phyloP scores from a whole-genome alignment of 2,797 vertebrate genomes.

The Natrix natrix region DNA sequence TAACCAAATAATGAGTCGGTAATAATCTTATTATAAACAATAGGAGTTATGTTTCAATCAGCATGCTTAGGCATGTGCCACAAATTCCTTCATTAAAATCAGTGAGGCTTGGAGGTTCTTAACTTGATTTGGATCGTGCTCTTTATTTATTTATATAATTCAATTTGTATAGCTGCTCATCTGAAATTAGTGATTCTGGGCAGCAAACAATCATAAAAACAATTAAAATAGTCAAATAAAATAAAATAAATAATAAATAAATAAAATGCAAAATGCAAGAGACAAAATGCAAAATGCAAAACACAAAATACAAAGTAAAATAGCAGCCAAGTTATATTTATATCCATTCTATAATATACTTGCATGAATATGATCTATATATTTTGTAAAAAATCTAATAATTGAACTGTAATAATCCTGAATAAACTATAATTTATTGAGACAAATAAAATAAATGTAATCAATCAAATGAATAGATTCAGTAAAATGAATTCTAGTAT shows the following conservation, averaged over 20 bases:
- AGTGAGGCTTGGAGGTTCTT: neutral
- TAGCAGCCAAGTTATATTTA: neutral
- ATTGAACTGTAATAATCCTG: neutral
- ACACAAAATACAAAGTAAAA: neutral
- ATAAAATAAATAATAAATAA: neutral
- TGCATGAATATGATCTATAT: neutral
- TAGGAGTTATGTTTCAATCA: neutral
- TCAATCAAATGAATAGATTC: neutral
- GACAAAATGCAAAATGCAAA: neutral
- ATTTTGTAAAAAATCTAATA: neutral
- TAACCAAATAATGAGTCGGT: neutral
- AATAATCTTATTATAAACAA: neutral
- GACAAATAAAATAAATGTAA: neutral
- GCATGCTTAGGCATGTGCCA: neutral
- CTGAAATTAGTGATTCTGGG: neutral
- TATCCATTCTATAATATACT: neutral
- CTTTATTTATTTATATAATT: neutral
- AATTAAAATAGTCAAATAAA: neutral
- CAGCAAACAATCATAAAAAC: neutral
- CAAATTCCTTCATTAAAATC: neutral
- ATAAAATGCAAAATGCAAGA: neutral
- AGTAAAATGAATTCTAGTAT: neutral
- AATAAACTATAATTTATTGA: neutral
- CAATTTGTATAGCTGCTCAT: neutral
- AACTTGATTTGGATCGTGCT: neutral